Evolutionary conservation across 2,797 vertebrate genomes (phyloP).

Genomic region (Meriones psammophilus): DNA sequence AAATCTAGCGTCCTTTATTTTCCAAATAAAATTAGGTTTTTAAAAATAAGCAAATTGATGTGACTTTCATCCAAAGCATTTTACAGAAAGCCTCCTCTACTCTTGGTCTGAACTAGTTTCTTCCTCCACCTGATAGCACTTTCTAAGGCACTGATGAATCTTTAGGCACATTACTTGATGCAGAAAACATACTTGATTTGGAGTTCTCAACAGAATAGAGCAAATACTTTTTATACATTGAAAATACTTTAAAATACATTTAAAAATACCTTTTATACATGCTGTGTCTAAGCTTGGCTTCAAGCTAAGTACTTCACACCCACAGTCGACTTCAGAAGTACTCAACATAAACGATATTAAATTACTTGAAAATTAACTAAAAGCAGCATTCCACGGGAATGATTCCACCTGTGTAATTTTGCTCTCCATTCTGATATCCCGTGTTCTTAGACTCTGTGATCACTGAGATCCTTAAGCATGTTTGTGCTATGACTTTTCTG

Average conservation of each 20-base stretch:
- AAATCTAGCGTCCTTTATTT: neutral
- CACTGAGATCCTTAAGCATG: neutral
- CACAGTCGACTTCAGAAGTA: neutral
- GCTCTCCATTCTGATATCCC: too few relatives aligned
- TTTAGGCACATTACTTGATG: too few relatives aligned
- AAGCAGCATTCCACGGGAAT: neutral
- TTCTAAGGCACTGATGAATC: neutral
- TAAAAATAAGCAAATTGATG: neutral
- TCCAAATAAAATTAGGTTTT: neutral
- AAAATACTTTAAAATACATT: too few relatives aligned
- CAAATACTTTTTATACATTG: neutral
- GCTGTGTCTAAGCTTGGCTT: neutral
- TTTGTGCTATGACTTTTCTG: neutral
- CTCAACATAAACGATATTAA: neutral
- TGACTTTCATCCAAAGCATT: neutral
- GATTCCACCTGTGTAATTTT: neutral
- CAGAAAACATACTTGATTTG: neutral
- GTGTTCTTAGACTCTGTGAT: neutral
- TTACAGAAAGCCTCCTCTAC: neutral
- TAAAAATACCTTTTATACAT: neutral
- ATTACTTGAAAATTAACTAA: slow-evolving; percentile 34
- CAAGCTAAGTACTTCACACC: slow-evolving; percentile 37
- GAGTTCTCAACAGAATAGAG: neutral
- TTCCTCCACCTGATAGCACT: neutral
- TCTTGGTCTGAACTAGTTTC: neutral